These are phyloP conservation scores for Loripinus fragilis DNA, from an alignment of 2,888 invertebrate species.

Conservation along the genomic window DNA sequence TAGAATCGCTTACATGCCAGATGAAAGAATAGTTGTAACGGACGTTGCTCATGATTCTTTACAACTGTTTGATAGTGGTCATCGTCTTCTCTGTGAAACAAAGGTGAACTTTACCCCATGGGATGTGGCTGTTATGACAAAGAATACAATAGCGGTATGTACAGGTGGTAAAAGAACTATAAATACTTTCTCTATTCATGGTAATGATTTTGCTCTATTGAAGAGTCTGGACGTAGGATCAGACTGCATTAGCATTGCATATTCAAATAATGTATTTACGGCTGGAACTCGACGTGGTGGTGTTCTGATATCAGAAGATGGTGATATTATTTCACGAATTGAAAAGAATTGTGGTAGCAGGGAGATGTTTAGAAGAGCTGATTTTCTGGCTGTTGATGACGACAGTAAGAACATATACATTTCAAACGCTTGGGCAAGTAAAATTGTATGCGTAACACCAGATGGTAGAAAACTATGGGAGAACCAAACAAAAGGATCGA, in stretches of 20 bases:
- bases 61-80: conserved; percentile 25
- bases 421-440: conserved; percentile 36
- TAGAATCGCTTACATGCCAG: conserved; percentile 29
- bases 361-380: conserved; percentile 25
- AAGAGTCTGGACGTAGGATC: conserved; percentile 18
- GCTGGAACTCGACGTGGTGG: conserved; percentile 32
- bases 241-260: conserved; percentile 33
- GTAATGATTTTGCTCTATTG: conserved; percentile 10
- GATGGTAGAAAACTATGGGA: conserved; percentile 34
- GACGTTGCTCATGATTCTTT: conserved; percentile 47
- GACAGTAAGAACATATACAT: conserved; percentile 23
- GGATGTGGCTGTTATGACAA: conserved; percentile 20
- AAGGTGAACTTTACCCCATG: conserved; percentile 35
- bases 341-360: conserved; percentile 11
- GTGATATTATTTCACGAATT: conserved; percentile 16
- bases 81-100: conserved; percentile 16
- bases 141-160: conserved; percentile 24
- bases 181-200: conserved; percentile 16
- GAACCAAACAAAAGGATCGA: conserved; percentile 8
- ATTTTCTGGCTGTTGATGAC: conserved; percentile 28
- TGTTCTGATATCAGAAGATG: conserved; percentile 24
- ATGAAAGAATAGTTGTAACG: conserved; percentile 32
- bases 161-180: conserved; percentile 25
- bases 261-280: conserved; percentile 8
- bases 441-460: conserved; percentile 22